Conservation (phyloP, 2,113 vertebrate genomes). For the Alethe castanea region DNA sequence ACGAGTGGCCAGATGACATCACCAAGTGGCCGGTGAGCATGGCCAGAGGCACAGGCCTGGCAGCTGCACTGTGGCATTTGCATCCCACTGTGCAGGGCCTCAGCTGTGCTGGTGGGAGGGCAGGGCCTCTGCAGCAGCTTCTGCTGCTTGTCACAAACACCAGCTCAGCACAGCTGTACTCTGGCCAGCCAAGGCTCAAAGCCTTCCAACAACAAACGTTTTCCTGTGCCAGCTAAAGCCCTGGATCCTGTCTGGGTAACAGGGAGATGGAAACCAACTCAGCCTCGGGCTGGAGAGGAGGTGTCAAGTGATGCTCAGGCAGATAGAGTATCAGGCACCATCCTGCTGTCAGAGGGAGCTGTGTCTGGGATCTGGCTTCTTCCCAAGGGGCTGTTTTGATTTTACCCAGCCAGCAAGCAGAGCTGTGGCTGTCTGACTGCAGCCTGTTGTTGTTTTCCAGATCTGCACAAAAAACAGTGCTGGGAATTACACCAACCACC, state of each 20-base stretch:
- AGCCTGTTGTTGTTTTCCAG: constrained; percentile 66
- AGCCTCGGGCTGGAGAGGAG: neutral
- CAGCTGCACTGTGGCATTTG: neutral
- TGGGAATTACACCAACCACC: constrained; percentile 95
- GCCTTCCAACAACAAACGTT: neutral
- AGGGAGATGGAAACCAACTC: neutral
- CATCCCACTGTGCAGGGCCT: neutral
- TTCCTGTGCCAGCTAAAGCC: neutral
- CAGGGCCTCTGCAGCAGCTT: neutral
- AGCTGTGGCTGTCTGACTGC: neutral
- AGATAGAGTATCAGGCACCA: neutral
- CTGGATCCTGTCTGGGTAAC: neutral
- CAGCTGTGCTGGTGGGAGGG: neutral
- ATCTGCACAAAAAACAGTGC: constrained; percentile 95
- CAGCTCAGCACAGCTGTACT: neutral
- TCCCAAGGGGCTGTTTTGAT: neutral
- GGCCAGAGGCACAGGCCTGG: too few species aligned
- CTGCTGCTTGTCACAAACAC: neutral
- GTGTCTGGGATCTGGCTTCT: neutral
- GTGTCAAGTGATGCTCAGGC: neutral
- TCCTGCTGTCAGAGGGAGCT: neutral
- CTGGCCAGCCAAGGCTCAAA: neutral
- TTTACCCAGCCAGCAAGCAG: neutral
- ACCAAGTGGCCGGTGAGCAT: constrained; percentile 95
- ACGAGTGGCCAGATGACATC: constrained; percentile 98